Evolutionary conservation across 2,888 invertebrate species (phyloP).

Genomic region (Polietes domitor): DNA sequence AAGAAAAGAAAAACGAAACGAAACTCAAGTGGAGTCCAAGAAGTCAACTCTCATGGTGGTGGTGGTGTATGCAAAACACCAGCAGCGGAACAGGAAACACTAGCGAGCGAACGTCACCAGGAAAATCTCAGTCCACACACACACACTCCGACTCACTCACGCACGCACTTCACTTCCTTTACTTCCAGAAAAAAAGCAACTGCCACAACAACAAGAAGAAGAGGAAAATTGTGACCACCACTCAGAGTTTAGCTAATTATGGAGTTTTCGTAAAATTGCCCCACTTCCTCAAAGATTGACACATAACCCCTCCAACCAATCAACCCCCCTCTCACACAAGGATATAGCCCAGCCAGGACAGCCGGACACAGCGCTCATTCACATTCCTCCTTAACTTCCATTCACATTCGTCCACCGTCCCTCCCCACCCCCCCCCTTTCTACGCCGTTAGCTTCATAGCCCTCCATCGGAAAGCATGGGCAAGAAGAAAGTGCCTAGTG

Average conservation of each 20-base stretch:
- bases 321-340: neutral
- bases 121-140: conserved; percentile 23
- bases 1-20: neutral
- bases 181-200: conserved; percentile 15
- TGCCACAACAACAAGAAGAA: neutral
- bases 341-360: too few relatives aligned
- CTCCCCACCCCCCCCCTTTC: neutral
- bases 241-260: neutral
- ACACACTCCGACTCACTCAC: neutral
- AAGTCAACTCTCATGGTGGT: too few relatives aligned
- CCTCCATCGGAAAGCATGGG: conserved; percentile 73
- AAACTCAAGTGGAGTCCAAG: neutral
- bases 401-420: neutral
- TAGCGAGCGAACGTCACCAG: conserved; percentile 9
- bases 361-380: neutral
- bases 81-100: neutral
- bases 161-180: neutral
- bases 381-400: neutral
- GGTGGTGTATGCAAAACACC: neutral
- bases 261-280: conserved; percentile 20
- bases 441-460: neutral
- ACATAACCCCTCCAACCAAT: neutral
- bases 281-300: neutral
- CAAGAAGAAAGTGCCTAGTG: conserved; percentile 84
- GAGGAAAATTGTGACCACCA: neutral